Evolutionary conservation across 2,797 vertebrate species (phyloP).

Genomic region (Furcifer pardalis): DNA sequence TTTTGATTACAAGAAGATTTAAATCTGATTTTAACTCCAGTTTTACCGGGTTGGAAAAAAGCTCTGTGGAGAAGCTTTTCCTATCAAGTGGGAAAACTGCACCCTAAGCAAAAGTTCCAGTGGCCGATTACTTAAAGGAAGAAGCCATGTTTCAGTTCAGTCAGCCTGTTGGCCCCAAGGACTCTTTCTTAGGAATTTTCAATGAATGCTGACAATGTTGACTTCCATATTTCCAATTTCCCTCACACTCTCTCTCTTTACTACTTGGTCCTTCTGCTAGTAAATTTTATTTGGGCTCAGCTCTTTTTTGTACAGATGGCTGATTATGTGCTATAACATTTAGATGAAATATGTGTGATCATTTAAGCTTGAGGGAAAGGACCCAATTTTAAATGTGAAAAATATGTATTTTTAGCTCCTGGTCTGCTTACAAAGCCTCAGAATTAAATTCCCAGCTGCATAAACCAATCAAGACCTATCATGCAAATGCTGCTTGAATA

Average conservation of each 20-base stretch:
- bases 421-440: constrained; percentile 12
- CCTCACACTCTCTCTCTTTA: neutral
- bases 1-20: neutral
- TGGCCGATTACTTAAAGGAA: neutral
- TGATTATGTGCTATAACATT: constrained; percentile 36
- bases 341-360: constrained; percentile 51
- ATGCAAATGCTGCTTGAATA: constrained; percentile 4
- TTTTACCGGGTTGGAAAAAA: neutral
- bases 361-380: constrained; percentile 29
- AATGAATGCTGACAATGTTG: constrained; percentile 4
- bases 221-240: constrained; percentile 8
- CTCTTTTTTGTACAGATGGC: neutral
- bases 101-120: neutral
- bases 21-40: neutral
- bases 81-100: neutral
- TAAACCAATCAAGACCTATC: constrained; percentile 4
- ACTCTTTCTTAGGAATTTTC: neutral
- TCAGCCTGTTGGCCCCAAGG: neutral
- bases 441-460: constrained; percentile 19
- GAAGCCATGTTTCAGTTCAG: neutral
- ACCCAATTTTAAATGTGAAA: constrained; percentile 28
- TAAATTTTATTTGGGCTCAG: constrained; percentile 53
- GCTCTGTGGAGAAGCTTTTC: neutral
- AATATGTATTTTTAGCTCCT: constrained; percentile 18
- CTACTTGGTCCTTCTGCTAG: constrained; percentile 24